phyloP scores from a whole-genome alignment of 2,888 invertebrate genomes.

The Prenolepis imparis region DNA sequence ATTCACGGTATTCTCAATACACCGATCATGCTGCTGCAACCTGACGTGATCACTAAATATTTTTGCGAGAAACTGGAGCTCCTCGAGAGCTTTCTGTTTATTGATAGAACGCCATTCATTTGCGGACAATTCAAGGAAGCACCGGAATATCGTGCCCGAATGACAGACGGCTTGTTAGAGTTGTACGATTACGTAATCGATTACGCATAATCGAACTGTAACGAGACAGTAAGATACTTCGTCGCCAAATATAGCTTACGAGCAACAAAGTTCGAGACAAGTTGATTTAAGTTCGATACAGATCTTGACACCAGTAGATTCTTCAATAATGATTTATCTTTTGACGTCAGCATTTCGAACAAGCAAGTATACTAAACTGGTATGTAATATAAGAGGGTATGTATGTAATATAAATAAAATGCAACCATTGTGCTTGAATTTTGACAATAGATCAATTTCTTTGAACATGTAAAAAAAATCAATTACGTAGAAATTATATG shows the following conservation, averaged over 20 bases:
- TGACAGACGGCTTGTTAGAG: slow-evolving; percentile 78
- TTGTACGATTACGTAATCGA: slow-evolving; percentile 70
- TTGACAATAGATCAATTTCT: background rate
- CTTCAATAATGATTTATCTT: background rate
- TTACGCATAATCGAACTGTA: background rate
- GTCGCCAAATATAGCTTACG: background rate
- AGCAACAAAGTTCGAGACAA: background rate
- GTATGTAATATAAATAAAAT: background rate
- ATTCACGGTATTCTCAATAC: slow-evolving; percentile 77
- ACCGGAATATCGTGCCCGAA: slow-evolving; percentile 74
- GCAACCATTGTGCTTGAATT: background rate
- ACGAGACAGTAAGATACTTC: background rate
- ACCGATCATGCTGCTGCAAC: slow-evolving; percentile 79
- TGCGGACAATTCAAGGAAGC: slow-evolving; percentile 72
- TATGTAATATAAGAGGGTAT: background rate
- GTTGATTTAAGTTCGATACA: background rate
- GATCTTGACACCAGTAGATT: background rate
- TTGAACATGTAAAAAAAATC: background rate
- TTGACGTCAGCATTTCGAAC: background rate
- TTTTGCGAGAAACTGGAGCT: slow-evolving; percentile 73
- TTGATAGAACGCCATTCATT: slow-evolving; percentile 78
- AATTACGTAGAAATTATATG: background rate
- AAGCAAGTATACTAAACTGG: background rate
- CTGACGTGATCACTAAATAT: slow-evolving; percentile 75
- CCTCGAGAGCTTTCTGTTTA: slow-evolving; percentile 75